These are phyloP conservation scores for Anhinga rufa DNA, from an alignment of 2,113 vertebrate species.

Conservation along the genomic window DNA sequence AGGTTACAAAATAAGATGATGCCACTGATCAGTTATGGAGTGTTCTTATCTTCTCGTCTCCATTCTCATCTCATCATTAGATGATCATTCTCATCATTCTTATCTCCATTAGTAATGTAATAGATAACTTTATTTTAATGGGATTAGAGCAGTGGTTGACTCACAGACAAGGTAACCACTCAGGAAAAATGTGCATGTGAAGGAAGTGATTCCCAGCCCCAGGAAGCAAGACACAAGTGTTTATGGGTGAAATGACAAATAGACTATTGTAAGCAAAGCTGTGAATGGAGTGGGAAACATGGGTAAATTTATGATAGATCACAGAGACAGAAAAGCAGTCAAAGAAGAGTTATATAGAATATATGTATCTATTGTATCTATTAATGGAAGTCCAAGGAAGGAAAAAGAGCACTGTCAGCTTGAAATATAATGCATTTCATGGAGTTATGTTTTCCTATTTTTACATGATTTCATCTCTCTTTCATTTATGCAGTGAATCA, in stretches of 20 bases:
- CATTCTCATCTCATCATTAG: too few species aligned
- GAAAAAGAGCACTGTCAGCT: neutral
- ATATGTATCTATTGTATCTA: neutral
- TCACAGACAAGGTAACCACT: neutral
- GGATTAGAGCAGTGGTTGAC: neutral
- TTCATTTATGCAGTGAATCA: conserved; percentile 3
- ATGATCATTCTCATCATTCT: too few species aligned
- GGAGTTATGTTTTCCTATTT: neutral
- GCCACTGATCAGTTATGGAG: neutral
- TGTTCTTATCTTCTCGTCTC: neutral
- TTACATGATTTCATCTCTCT: neutral
- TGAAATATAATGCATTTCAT: conserved; percentile 7
- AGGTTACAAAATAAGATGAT: neutral
- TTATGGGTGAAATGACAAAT: neutral
- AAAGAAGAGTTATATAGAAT: neutral
- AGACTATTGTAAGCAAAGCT: neutral
- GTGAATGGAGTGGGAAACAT: neutral
- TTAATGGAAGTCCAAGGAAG: neutral
- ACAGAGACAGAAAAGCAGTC: neutral
- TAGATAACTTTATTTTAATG: neutral
- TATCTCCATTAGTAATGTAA: neutral
- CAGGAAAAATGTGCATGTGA: neutral
- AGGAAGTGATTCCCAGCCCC: neutral
- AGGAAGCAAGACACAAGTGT: neutral
- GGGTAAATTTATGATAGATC: neutral